These are phyloP conservation scores for Oriolus oriolus DNA, from an alignment of 2,113 vertebrate species.

Conservation along the genomic window DNA sequence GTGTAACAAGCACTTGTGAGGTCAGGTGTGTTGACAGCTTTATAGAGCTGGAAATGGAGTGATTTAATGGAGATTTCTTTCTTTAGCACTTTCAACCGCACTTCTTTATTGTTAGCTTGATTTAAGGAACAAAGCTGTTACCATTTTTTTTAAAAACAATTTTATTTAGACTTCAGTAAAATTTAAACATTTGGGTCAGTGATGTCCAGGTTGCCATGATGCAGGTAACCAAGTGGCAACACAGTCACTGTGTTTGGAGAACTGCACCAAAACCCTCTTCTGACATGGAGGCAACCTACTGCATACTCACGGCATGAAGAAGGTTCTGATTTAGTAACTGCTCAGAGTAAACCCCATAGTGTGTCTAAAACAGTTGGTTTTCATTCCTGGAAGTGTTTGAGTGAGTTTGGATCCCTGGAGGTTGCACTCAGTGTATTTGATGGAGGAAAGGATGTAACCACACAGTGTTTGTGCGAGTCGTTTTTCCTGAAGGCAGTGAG, in stretches of 20 bases:
- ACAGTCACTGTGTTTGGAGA: background rate
- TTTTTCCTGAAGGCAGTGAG: background rate
- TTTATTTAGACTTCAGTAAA: background rate
- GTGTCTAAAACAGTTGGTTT: background rate
- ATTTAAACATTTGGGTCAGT: background rate
- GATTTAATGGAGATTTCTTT: background rate
- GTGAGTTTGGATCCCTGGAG: background rate
- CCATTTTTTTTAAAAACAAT: background rate
- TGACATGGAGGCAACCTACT: background rate
- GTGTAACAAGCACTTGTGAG: background rate
- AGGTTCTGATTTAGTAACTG: background rate
- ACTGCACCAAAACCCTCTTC: background rate
- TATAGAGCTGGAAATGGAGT: background rate
- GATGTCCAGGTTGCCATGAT: background rate
- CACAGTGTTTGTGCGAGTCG: rapidly evolving
- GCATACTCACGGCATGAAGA: background rate
- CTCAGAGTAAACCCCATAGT: background rate
- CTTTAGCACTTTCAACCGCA: background rate
- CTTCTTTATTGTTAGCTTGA: background rate
- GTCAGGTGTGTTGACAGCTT: background rate
- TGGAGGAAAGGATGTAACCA: background rate
- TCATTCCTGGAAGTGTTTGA: background rate
- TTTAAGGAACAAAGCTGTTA: background rate
- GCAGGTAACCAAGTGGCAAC: background rate
- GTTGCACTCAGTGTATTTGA: background rate